Evolutionary conservation across 2,888 invertebrate genomes (phyloP).

Genomic region (Syrista parreyssii): DNA sequence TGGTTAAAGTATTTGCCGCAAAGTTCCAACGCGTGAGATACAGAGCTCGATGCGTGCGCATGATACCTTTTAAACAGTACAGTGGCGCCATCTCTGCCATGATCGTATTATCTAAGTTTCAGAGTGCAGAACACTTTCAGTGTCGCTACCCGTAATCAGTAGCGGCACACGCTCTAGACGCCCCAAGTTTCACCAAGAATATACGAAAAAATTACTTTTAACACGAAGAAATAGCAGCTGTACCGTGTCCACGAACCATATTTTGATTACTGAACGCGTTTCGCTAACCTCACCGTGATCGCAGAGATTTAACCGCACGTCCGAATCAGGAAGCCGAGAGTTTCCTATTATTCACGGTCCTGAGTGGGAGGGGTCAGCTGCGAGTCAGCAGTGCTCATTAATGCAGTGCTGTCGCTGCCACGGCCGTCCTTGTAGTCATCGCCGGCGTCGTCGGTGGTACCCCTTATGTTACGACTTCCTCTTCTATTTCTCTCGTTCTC

Average conservation of each 20-base stretch:
- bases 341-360: neutral
- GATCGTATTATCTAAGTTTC: neutral
- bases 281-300: neutral
- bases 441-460: neutral
- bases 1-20: neutral
- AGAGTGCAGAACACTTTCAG: neutral
- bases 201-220: neutral
- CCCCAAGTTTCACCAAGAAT: neutral
- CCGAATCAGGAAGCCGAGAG: neutral
- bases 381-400: neutral
- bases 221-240: neutral
- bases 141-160: conserved; percentile 2
- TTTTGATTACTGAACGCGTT: neutral
- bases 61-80: neutral
- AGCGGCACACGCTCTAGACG: neutral
- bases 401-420: neutral
- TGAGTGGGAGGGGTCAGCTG: neutral
- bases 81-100: neutral
- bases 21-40: neutral
- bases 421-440: neutral
- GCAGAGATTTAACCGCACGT: neutral
- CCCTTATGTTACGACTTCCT: neutral
- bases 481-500: neutral
- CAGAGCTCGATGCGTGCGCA: neutral
- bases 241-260: neutral